Evolutionary conservation across 2,888 invertebrate genomes (phyloP), one percentile per base, ranked within the genome.

Genomic region (Cerceris ruficornis): DNA sequence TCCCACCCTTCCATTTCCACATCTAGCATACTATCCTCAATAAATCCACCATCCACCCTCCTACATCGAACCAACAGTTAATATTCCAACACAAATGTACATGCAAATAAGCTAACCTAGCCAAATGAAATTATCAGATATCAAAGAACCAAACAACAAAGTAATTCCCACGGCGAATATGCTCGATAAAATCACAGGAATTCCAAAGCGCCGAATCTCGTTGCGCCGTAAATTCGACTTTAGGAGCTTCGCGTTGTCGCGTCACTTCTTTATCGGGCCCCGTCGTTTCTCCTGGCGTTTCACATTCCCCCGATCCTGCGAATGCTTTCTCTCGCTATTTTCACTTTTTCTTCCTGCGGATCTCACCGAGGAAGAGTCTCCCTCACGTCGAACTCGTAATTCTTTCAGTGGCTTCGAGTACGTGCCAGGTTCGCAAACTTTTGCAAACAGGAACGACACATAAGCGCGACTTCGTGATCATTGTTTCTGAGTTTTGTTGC

Each of bases 381-480:
- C 64, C 9, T 61, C 81, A 54, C 81, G 61, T 70, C 54, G 49
- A 67, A 69, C 74, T 75, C 69, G 73, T 81, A 77, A 81, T 49
- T 77, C 81, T 66, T 74, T 55, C 42, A 14, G 68, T 7, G 81
- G 64, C 66, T 64, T 49, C 54, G 28, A 55, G 67, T 70, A 81
- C 74, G 81, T 77, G 70, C 74, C 59, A 17, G 46, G 67, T 59
- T 67, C 15, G 50, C 54, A 54, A 72, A 41, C 59, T 72, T 9
- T 11, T 7, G 17, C 41, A 46, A 54, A 59, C 58, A 8, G 11
- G 52, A 15, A 15, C 1, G n/a, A 11, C 52, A n/a, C 46, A 14
- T 52, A 52, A 9, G 14, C 69, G 46, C 61, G 39, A 55, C 69
- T 73, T 69, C 69, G 62, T 7, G 59, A 67, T 71, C 59, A 43